phyloP scores from a whole-genome alignment of 2,113 vertebrate species.

The Barbus barbus region DNA sequence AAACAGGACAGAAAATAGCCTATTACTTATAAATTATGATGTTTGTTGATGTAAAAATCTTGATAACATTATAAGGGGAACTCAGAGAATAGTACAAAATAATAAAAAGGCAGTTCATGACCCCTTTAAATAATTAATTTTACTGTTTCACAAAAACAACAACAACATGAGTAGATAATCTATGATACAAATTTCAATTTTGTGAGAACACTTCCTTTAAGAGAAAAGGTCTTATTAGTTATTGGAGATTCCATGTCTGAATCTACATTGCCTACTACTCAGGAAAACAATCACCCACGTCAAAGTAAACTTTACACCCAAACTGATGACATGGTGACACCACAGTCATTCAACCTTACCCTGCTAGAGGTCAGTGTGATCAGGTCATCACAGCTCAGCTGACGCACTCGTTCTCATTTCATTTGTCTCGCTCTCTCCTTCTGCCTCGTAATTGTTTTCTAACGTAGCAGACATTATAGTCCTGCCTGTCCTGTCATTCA shows the following conservation, averaged over 20 bases:
- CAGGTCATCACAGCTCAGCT: not conserved
- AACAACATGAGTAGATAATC: too few species aligned
- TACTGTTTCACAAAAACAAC: not conserved
- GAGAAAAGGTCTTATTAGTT: not conserved
- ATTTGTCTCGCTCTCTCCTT: conserved; percentile 47
- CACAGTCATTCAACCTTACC: conserved; percentile 23
- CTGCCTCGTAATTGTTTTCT: conserved; percentile 46
- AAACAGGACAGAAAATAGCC: too few species aligned
- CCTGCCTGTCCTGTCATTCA: conserved; percentile 52
- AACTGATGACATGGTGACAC: conserved; percentile 16
- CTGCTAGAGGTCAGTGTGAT: conserved; percentile 27
- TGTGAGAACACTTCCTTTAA: not conserved
- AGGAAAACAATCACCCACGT: conserved; percentile 35
- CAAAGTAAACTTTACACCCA: conserved; percentile 31
- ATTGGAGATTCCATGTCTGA: not conserved
- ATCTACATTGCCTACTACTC: conserved; percentile 5
- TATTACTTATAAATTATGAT: too few species aligned
- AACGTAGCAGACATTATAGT: conserved; percentile 51
- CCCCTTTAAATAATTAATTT: not conserved
- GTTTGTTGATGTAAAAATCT: too few species aligned
- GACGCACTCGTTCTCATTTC: not conserved
- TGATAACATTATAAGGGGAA: too few species aligned
- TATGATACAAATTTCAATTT: not conserved
- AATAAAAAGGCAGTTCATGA: too few species aligned
- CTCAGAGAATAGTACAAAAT: too few species aligned